Evolutionary conservation across 1,140 invertebrate species (phyloP), one percentile per base, ranked within the genome.

Genomic region (Chrysomallon squamiferum): DNA sequence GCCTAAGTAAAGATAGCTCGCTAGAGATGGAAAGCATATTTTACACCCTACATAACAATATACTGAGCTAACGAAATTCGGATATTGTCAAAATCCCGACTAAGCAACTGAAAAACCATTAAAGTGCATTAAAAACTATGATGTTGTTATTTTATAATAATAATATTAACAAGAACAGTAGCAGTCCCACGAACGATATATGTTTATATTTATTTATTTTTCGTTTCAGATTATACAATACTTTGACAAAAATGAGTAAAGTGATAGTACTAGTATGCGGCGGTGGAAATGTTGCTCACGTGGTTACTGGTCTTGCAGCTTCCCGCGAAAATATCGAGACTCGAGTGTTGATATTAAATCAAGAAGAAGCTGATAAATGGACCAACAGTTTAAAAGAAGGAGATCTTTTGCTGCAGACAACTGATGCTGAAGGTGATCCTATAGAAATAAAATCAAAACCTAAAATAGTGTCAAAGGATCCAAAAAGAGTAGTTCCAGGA

Each of bases 331-430:
- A 74, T 35, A 62, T 75, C 5, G 74, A 78, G 27, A 71, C 73
- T 2, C 59, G 71, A 20, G 73, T 79, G 20, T 60, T 81, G 20
- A 62, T 62, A 9, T 59, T 78, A 13, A 69, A 73, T 41, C 66
- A 68, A 22, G 76, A 81, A 20, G 77, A 81, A 59, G 79, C 77
- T 3, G 65, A 75, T 49, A 41, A 66, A 25, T 79, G 74, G 74
- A 69, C 47, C 9, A 70, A 78, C 15, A 60, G 59, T 32, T 43
- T 76, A 27, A 63, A 69, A n/a, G 61, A 35, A 2, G 60, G 73
- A 43, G 65, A 66, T 54, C 62, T 79, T 15, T 38, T 65, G 3
- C 52, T 81, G 7, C 29, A 25, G 29, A 54, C 29, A 4, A 54
- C 22, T 15, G 50, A 54, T 18, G 50, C 15, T 0, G 50, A 54